Conservation (phyloP, 2,888 invertebrate species). For the Melangyna quadrimaculata region DNA sequence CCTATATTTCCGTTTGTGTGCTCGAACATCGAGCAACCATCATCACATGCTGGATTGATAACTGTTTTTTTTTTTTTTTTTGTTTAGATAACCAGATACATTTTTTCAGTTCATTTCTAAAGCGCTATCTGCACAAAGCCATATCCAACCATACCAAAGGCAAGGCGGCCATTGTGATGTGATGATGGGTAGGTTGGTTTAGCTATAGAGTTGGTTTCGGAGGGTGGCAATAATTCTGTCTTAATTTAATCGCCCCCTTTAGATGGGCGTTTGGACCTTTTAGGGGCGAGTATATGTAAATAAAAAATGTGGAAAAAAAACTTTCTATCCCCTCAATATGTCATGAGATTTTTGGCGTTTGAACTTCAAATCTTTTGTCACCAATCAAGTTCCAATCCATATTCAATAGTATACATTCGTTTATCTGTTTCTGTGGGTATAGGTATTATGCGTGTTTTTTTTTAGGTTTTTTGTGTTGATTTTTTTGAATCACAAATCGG, state of each 20-base stretch:
- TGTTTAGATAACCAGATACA: conserved; percentile 30
- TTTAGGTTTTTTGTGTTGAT: background rate
- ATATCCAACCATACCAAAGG: no score
- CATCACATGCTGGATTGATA: conserved; percentile 20
- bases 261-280: conserved; percentile 19
- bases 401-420: conserved; percentile 11
- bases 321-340: conserved; percentile 43
- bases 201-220: background rate
- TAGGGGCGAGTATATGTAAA: background rate
- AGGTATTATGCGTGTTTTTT: conserved; percentile 32
- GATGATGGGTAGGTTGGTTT: background rate
- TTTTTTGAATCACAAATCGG: conserved; percentile 30
- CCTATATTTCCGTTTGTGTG: background rate
- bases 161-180: background rate
- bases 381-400: conserved; percentile 64
- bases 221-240: conserved; percentile 54
- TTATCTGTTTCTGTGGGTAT: conserved; percentile 35
- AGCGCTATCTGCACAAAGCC: background rate
- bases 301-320: conserved; percentile 15
- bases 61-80: conserved; percentile 26
- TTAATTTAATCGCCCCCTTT: conserved; percentile 55
- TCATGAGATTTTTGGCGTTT: conserved; percentile 64
- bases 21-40: background rate
- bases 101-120: background rate
- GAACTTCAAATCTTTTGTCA: conserved; percentile 60